A percentile compares a stretch with the other conserved stretches of the same genome.
These are phyloP conservation scores for Zelostemma sp. DNA, from an alignment of 1,140 invertebrate species.

Conservation along the genomic window DNA sequence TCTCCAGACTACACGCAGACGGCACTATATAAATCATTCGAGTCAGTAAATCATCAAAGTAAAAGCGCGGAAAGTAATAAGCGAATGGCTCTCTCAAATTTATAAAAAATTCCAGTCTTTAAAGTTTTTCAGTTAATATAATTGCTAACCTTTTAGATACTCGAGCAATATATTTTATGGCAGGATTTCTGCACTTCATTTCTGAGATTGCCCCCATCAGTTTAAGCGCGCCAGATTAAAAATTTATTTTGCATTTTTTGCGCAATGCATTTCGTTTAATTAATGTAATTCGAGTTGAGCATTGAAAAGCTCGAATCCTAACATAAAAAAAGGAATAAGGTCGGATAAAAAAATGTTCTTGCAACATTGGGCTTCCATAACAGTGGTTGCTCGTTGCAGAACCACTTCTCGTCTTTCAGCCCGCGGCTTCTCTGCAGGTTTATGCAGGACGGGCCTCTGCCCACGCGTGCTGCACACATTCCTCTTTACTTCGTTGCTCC, in stretches of 20 bases:
- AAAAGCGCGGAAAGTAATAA: constrained; percentile 54
- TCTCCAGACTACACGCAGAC: constrained; percentile 27
- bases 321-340: too few species aligned
- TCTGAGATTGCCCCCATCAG: too few species aligned
- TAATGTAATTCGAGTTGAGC: too few species aligned
- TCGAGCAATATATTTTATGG: too few species aligned
- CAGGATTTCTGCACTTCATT: too few species aligned
- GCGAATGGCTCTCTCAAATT: constrained; percentile 3
- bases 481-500: constrained; percentile 18
- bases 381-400: constrained; percentile 54
- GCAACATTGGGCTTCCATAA: constrained; percentile 24
- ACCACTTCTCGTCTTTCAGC: constrained; percentile 62
- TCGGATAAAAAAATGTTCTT: constrained; percentile 6
- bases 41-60: constrained; percentile 58
- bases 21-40: constrained; percentile 61
- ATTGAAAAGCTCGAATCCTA: too few species aligned
- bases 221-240: too few species aligned
- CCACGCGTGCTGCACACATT: constrained; percentile 58
- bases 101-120: background rate
- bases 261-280: too few species aligned
- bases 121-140: constrained; percentile 1
- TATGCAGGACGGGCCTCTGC: constrained; percentile 48
- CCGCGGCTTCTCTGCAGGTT: constrained; percentile 53
- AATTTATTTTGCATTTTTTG: too few species aligned
- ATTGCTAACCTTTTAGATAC: too few species aligned